Conservation (phyloP, 2,888 invertebrate species). For the Hyppa rectilinea region DNA sequence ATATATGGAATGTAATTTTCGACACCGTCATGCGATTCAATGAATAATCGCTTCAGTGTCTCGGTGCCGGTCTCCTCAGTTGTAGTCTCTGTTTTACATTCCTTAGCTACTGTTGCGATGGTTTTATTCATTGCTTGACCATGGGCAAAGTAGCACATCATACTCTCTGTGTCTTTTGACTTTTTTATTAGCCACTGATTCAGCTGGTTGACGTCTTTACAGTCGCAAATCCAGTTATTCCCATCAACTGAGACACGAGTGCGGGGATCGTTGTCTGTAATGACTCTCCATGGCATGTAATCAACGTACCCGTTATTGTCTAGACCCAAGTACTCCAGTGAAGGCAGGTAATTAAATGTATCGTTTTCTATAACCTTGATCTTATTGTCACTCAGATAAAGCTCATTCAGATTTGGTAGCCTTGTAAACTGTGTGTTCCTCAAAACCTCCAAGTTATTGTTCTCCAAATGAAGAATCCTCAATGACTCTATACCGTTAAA, state of each 20-base stretch:
- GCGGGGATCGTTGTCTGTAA: constrained; percentile 92
- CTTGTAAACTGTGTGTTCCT: constrained; percentile 95
- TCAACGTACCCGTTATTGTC: constrained; percentile 95
- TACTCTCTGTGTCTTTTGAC: constrained; percentile 92
- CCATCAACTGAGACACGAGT: constrained; percentile 94
- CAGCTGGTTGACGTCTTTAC: constrained; percentile 92
- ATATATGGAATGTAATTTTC: constrained; percentile 94
- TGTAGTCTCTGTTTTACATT: constrained; percentile 92
- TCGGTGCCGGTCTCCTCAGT: constrained; percentile 92
- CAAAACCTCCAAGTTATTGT: constrained; percentile 93
- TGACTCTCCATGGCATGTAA: constrained; percentile 94
- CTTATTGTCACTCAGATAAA: constrained; percentile 94
- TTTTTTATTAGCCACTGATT: constrained; percentile 93
- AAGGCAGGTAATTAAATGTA: constrained; percentile 94
- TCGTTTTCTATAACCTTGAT: constrained; percentile 93
- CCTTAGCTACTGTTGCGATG: constrained; percentile 85
- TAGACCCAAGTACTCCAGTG: constrained; percentile 93
- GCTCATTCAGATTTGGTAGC: constrained; percentile 93
- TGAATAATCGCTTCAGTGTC: constrained; percentile 90
- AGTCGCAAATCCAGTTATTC: constrained; percentile 96
- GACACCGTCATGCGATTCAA: constrained; percentile 92
- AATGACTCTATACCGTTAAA: constrained; percentile 95
- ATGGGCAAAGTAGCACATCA: constrained; percentile 92
- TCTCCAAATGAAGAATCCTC: constrained; percentile 94
- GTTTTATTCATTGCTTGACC: constrained; percentile 88